A percentile compares a stretch with the other conserved stretches of the same genome.
phyloP scores from a whole-genome alignment of 1,140 invertebrate species.

The Epicauta chinensis region DNA sequence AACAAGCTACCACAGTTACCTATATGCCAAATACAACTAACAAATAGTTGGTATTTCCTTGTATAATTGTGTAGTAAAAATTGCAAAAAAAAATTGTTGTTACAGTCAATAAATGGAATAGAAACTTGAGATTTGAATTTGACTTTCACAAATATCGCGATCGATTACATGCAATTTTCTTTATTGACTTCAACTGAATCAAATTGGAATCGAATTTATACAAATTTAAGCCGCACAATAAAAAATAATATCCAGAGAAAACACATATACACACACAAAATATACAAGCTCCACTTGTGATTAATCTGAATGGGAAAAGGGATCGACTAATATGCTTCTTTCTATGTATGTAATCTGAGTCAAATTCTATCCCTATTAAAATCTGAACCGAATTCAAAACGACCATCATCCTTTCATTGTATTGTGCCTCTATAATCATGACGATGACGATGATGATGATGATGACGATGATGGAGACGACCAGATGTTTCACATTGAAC shows the following conservation, averaged over 20 bases:
- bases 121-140: slow-evolving; percentile 9
- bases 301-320: slow-evolving; percentile 10
- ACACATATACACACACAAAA: neutral
- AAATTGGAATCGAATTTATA: too few species aligned
- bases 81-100: slow-evolving; percentile 32
- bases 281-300: slow-evolving; percentile 7
- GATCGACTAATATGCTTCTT: slow-evolving; percentile 1
- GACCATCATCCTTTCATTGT: too few species aligned
- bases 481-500: slow-evolving; percentile 24
- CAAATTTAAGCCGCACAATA: too few species aligned
- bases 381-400: too few species aligned
- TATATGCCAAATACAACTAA: slow-evolving; percentile 31
- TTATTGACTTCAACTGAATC: slow-evolving; percentile 10
- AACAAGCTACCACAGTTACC: slow-evolving; percentile 32
- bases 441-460: too few species aligned
- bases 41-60: slow-evolving; percentile 25
- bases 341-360: slow-evolving; percentile 13
- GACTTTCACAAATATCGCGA: neutral
- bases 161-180: slow-evolving; percentile 11
- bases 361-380: neutral
- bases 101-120: slow-evolving; percentile 39
- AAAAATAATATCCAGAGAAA: too few species aligned
- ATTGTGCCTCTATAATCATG: too few species aligned
- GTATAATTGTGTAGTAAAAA: slow-evolving; percentile 39
- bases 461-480: neutral